Evolutionary conservation across 2,797 vertebrate genomes (phyloP), one percentile per base, ranked within the genome.

Genomic region (Somateria mollissima): DNA sequence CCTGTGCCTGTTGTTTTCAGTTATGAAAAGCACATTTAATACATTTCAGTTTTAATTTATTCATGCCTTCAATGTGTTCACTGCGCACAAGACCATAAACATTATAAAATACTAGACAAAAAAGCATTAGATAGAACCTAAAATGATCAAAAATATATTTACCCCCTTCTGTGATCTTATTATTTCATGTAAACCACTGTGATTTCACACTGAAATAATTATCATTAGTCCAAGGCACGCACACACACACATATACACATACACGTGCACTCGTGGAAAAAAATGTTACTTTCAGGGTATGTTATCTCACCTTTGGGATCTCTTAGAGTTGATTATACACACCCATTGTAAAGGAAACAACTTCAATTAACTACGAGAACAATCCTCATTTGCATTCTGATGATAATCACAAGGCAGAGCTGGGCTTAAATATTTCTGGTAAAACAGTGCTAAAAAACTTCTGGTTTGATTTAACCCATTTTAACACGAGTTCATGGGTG

Each of bases 191-290:
- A 98, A 98, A 98, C 97, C 97, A 97, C 97, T 97, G 97, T 94
- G 98, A 98, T 98, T 98, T 98, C 98, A 98, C 98, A 93, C 98
- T 98, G 98, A 98, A 98, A 98, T 98, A 98, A 98, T 98, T 98
- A 98, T 98, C 98, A 97, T 97, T 97, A 97, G 98, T 97, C 97
- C 97, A 98, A 97, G 90, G 96, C 91, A 96, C 10, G 73, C 89
- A 41, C 58, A 57, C 47, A 72, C 90, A 94, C 77, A 93, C 43
- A 95, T 61, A 95, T 62, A 95, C 93, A 95, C 66, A 97, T 70
- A 87, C 94, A 95, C 57, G 92, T 97, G 93, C 89, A 95, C 61
- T 89, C 86, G 80, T 94, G 96, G 96, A 82, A 94, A 90, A 96
- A 94, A 96, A 97, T 76, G 93, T 85, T 95, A 95, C 97, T 97